Evolutionary conservation across 2,888 invertebrate species (phyloP).

Genomic region (Tenodera sinensis): DNA sequence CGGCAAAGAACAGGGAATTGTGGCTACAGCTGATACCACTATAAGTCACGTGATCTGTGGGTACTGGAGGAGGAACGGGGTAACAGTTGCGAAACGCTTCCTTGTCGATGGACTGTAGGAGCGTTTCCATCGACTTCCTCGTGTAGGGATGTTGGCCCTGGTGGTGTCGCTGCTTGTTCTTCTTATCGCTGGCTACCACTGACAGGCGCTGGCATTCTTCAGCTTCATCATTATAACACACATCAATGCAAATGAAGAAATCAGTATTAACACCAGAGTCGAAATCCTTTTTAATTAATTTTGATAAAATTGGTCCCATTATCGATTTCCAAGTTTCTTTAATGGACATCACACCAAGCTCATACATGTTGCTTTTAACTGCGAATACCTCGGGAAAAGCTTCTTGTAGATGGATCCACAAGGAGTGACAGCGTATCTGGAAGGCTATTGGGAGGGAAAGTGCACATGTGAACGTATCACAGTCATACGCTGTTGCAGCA

Average conservation of each 20-base stretch:
- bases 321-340: constrained; percentile 80
- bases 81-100: constrained; percentile 51
- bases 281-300: constrained; percentile 51
- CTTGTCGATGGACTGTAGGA: constrained; percentile 49
- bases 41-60: constrained; percentile 46
- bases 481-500: constrained; percentile 53
- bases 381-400: constrained; percentile 49
- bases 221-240: constrained; percentile 53
- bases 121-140: constrained; percentile 60
- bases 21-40: constrained; percentile 55
- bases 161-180: constrained; percentile 38
- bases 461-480: constrained; percentile 62
- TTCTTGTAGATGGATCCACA: constrained; percentile 56
- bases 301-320: constrained; percentile 57
- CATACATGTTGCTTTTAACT: not conserved
- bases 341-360: constrained; percentile 43
- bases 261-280: constrained; percentile 57
- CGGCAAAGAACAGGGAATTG: constrained; percentile 61
- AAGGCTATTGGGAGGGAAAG: constrained; percentile 68
- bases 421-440: constrained; percentile 62
- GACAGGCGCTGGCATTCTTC: constrained; percentile 57
- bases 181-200: not conserved
- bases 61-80: constrained; percentile 52
- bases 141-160: constrained; percentile 56
- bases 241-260: constrained; percentile 57